Base-by-base conservation (phyloP, 2,797 vertebrate species). In the Remorina albescens region DNA sequence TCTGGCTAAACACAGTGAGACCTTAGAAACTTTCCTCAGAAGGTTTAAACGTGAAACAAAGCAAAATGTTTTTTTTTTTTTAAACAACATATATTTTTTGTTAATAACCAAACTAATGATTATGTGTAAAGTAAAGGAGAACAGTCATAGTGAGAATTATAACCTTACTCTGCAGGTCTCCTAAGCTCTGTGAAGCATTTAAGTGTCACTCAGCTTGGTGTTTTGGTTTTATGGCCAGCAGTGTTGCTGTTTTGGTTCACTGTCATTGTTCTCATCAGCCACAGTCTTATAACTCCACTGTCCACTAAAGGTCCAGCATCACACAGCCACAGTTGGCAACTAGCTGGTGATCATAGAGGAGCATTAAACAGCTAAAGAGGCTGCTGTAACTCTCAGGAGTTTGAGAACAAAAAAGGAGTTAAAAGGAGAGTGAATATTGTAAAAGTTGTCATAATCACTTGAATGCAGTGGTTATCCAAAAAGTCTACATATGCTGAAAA, bases 21-120 rank as follows among this genome's bases (percentile, higher is more conserved):
- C 23, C 5, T 16, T n/a, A n/a, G n/a, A 44, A 36, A 77, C 51
- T 46, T 51, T 55, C 49, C 7, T 6, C 0, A 47, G 8, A 65
- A 50, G 53, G 71, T 63, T 55, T n/a, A 11, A 71, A 30, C 16
- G 5, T n/a, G 16, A 50, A 16, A 44, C 10, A 59, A 18, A 34
- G 49, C 9, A 49, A 62, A 56, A 11, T 51, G n/a, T n/a, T n/a
- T n/a, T n/a, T n/a, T n/a, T n/a, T n/a, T n/a, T n/a, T n/a, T n/a
- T n/a, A n/a, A n/a, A n/a, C n/a, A n/a, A n/a, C n/a, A n/a, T n/a
- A n/a, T n/a, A n/a, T n/a, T 25, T 5, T 15, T 36, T 39, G 18
- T 32, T 32, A 13, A 4, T 44, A n/a, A 34, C 18, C 5, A 5
- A 44, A 58, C 1, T 32, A 58, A 47, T 56, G 21, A 28, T 11